Conservation (phyloP, 2,888 invertebrate species). For the Portevinia maculata region DNA sequence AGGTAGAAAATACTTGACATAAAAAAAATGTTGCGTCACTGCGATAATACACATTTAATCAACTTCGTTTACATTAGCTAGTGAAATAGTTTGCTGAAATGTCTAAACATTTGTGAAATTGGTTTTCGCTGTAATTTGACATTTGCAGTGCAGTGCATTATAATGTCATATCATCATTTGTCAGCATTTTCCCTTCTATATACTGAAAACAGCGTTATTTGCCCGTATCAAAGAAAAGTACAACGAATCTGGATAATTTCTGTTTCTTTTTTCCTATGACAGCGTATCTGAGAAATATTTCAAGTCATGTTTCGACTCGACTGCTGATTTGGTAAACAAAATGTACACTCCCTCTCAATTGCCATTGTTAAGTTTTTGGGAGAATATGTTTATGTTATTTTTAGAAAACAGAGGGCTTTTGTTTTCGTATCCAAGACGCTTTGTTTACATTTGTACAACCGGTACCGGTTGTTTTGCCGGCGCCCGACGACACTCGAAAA, state of each 20-base stretch:
- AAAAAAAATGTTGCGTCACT: no score
- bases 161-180: no score
- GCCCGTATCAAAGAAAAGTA: constrained; percentile 10
- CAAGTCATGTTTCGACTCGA: not conserved
- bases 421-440: constrained; percentile 18
- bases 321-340: constrained; percentile 32
- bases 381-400: constrained; percentile 4
- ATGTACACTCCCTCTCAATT: not conserved
- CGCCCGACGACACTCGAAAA: constrained; percentile 35
- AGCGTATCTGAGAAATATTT: not conserved
- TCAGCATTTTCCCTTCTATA: no score
- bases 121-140: no score
- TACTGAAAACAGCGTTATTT: constrained; percentile 14
- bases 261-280: not conserved
- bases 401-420: not conserved
- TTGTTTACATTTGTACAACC: constrained; percentile 26
- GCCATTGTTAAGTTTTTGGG: constrained; percentile 12
- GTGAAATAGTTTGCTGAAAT: no score
- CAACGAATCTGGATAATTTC: constrained; percentile 19
- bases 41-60: no score
- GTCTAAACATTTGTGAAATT: no score
- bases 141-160: no score
- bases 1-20: no score
- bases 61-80: no score
- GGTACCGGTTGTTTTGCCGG: not conserved